Evolutionary conservation across 30 jellyfish, hydroid and myxozoan genomes (phyloP).

Genomic region (Aurelia sp.): DNA sequence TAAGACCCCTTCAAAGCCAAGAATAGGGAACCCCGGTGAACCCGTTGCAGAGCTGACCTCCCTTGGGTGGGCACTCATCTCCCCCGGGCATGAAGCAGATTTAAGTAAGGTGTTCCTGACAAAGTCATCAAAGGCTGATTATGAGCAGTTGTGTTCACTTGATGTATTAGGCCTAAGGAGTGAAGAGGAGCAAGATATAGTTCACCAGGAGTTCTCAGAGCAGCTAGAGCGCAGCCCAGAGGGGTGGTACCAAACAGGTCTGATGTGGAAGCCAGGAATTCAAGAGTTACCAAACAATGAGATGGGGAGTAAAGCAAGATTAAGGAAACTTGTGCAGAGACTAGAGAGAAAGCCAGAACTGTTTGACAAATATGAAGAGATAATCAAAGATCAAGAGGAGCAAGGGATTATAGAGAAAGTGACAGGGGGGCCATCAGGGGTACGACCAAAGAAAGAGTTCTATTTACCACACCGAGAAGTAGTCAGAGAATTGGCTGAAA

Average conservation of each 20-base stretch:
- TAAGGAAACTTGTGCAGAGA: not conserved
- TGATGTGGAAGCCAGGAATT: constrained; percentile 25
- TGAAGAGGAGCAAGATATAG: not conserved
- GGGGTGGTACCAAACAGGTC: constrained; percentile 54
- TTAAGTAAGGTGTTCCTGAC: constrained; percentile 12
- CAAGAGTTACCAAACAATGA: constrained; percentile 8
- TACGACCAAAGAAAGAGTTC: not conserved
- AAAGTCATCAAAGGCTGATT: constrained; percentile 11
- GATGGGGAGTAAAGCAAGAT: constrained; percentile 31
- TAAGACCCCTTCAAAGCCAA: constrained; percentile 37
- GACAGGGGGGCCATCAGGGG: constrained; percentile 6
- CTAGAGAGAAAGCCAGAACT: not conserved
- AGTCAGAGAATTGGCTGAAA: constrained; percentile 19
- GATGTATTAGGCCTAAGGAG: constrained; percentile 55
- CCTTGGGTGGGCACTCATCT: constrained; percentile 62
- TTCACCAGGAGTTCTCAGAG: constrained; percentile 19
- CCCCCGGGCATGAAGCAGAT: constrained; percentile 63
- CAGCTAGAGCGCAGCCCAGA: constrained; percentile 19
- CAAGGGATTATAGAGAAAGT: constrained; percentile 45
- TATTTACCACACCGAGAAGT: constrained; percentile 64
- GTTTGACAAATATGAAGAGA: not conserved
- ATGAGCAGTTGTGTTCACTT: constrained; percentile 41
- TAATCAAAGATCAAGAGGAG: constrained; percentile 17
- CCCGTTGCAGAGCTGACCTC: constrained; percentile 70
- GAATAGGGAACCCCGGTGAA: constrained; percentile 63